Evolutionary conservation across 2,797 vertebrate species (phyloP).

Genomic region (Hipposideros larvatus): DNA sequence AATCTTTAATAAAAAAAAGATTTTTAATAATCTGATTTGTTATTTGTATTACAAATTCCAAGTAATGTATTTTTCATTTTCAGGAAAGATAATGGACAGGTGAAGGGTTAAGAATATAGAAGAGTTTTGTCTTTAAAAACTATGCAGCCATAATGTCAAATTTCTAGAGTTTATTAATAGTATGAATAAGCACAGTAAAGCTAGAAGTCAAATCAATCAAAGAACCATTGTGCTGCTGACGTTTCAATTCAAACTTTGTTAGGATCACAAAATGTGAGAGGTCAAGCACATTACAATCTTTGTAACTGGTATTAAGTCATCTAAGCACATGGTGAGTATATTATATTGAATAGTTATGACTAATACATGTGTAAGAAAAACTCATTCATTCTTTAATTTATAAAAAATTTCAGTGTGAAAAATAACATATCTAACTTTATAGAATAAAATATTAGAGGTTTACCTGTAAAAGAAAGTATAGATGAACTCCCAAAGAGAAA

Average conservation of each 20-base stretch:
- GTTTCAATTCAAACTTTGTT: conserved; percentile 71
- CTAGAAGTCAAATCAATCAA: conserved; percentile 68
- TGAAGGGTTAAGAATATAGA: not conserved
- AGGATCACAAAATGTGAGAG: conserved; percentile 76
- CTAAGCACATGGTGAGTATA: conserved; percentile 76
- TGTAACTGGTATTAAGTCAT: conserved; percentile 79
- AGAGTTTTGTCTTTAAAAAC: conserved; percentile 36
- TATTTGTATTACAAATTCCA: conserved; percentile 48
- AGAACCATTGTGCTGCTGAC: conserved; percentile 32
- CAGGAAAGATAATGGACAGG: not conserved
- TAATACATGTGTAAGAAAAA: conserved; percentile 17
- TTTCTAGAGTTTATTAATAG: conserved; percentile 15
- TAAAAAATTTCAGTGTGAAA: not conserved
- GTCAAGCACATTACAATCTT: conserved; percentile 76
- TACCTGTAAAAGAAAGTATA: not conserved
- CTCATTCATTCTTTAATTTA: not conserved
- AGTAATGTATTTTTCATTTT: conserved; percentile 12
- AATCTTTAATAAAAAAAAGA: not conserved
- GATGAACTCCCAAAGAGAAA: not conserved
- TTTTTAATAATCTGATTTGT: conserved; percentile 26
- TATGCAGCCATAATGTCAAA: not conserved
- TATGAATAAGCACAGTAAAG: conserved; percentile 21
- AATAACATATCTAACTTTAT: not conserved
- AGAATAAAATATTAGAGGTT: not conserved
- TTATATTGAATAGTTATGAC: not conserved